Percentiles rank a stretch among this genome's conserved stretches.
Conservation (phyloP, 2,888 invertebrate species). For the Resseliella maxima region DNA sequence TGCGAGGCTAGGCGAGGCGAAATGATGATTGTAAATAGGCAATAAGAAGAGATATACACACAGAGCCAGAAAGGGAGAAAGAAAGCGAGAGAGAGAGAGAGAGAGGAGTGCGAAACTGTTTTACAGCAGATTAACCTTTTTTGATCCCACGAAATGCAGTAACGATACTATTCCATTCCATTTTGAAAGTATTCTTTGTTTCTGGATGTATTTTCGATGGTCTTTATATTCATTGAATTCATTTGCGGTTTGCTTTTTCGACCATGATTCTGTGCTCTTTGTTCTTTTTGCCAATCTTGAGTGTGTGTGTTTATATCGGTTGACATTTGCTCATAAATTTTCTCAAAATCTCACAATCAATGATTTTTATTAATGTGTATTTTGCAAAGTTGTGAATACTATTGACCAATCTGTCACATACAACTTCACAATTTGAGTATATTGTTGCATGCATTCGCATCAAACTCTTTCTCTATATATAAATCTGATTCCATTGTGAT, state of each 20-base stretch:
- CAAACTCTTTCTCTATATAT: background rate
- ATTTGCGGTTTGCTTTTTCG: conserved; percentile 40
- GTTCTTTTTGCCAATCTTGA: background rate
- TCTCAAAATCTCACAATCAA: too few relatives aligned
- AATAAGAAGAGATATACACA: background rate
- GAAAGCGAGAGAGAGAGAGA: too few relatives aligned
- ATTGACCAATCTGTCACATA: conserved; percentile 10
- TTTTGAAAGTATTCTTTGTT: conserved; percentile 20
- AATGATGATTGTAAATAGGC: background rate
- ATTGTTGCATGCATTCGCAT: background rate
- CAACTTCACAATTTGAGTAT: background rate
- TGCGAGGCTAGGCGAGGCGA: background rate
- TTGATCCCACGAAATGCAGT: conserved; percentile 9
- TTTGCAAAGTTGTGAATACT: conserved; percentile 5
- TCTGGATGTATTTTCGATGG: background rate
- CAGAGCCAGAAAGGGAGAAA: background rate
- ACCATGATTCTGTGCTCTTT: conserved; percentile 12
- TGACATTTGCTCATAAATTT: conserved; percentile 38
- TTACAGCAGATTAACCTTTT: conserved; percentile 51
- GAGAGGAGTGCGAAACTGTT: background rate
- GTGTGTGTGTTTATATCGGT: background rate
- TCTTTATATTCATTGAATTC: background rate
- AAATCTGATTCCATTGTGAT: conserved; percentile 11
- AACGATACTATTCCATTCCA: conserved; percentile 27
- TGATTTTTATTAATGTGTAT: conserved; percentile 28